Conservation (phyloP, 2,888 invertebrate genomes). For the Temnothorax rugatulus region DNA sequence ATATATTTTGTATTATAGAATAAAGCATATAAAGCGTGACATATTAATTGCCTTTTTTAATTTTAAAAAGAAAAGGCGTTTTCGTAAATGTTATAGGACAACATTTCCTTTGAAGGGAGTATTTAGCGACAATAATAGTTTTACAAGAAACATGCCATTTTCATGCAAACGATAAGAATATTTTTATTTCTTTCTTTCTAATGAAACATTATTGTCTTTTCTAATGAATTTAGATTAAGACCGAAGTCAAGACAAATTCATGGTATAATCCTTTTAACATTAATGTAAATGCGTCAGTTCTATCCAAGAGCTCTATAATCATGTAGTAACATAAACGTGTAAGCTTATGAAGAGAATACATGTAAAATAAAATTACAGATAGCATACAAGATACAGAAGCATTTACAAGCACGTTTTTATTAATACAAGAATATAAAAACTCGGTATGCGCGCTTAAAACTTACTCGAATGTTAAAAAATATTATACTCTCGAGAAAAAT, state of each 20-base stretch:
- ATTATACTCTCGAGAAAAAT: conserved; percentile 10
- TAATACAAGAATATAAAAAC: neutral
- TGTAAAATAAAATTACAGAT: neutral
- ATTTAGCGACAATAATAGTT: conserved; percentile 21
- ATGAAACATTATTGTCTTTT: conserved; percentile 1
- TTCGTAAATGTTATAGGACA: conserved; percentile 3
- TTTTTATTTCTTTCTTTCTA: neutral
- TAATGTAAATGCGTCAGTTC: conserved; percentile 3
- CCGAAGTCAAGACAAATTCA: neutral
- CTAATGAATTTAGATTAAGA: neutral
- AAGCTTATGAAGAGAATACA: neutral
- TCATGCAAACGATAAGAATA: neutral
- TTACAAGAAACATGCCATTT: neutral
- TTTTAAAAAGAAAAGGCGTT: conserved; percentile 8
- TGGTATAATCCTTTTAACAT: conserved; percentile 2
- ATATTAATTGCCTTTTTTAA: conserved; percentile 22
- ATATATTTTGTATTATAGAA: conserved; percentile 72
- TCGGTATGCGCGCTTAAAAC: neutral
- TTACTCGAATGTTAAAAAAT: neutral
- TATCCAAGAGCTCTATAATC: neutral
- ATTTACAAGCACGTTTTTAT: conserved; percentile 1
- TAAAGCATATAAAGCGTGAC: conserved; percentile 15
- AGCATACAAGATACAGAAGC: neutral
- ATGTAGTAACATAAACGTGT: neutral
- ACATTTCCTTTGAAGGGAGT: neutral